phyloP scores from a whole-genome alignment of 2,888 invertebrate species.

The Polymixis lichenea region DNA sequence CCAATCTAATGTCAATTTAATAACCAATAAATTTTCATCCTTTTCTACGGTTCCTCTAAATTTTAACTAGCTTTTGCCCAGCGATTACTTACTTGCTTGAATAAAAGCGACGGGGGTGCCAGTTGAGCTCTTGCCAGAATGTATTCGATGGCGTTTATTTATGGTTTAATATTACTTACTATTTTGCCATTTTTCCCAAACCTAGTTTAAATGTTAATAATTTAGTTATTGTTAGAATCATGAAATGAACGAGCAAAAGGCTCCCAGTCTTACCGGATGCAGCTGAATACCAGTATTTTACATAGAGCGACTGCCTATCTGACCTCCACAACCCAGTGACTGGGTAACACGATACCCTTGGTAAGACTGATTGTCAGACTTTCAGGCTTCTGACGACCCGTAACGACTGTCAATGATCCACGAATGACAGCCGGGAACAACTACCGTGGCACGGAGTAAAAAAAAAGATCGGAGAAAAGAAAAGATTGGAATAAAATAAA shows the following conservation, averaged over 20 bases:
- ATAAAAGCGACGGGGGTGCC: slow-evolving; percentile 30
- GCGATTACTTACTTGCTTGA: slow-evolving; percentile 47
- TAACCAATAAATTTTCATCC: slow-evolving; percentile 52
- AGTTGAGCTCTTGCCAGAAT: slow-evolving; percentile 63
- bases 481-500: background rate
- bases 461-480: no score
- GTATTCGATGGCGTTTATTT: slow-evolving; percentile 27
- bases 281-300: no score
- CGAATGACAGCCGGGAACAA: no score
- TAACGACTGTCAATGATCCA: no score
- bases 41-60: slow-evolving; percentile 20
- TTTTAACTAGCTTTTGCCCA: slow-evolving; percentile 38
- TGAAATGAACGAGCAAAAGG: no score
- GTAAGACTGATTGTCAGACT: no score
- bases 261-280: no score
- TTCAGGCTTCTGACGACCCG: no score
- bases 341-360: no score
- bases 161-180: slow-evolving; percentile 31
- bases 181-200: background rate
- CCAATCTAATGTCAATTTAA: slow-evolving; percentile 33
- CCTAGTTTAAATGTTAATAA: background rate
- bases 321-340: no score
- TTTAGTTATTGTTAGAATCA: background rate
- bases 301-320: no score
- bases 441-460: no score